Evolutionary conservation across 2,888 invertebrate species (phyloP), one percentile per base, ranked within the genome.

Genomic region (Lacanobia oleracea): DNA sequence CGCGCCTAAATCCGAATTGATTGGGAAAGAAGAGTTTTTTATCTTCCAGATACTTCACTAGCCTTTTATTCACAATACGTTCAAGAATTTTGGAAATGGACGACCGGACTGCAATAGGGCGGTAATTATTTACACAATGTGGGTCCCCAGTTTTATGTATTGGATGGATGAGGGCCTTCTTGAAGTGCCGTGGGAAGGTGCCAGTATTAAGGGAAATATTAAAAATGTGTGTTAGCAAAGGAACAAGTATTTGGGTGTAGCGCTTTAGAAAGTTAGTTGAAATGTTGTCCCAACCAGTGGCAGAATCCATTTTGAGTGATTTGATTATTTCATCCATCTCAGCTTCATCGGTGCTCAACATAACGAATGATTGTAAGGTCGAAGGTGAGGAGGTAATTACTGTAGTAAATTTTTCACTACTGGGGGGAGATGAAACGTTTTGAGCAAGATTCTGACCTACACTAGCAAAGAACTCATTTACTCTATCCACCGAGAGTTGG

Each of bases 1-100:
- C n/a, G n/a, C n/a, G n/a, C n/a, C n/a, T n/a, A n/a, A n/a, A n/a
- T n/a, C 45, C 23, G 21, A 45, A 45, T 27, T 60, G 45, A 9
- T 45, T 60, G 45, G 60, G 45, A 45, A 45, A 60, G 45, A 60
- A n/a, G n/a, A n/a, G n/a, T n/a, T n/a, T n/a, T n/a, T n/a, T n/a
- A n/a, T n/a, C n/a, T n/a, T n/a, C n/a, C n/a, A n/a, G n/a, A n/a
- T n/a, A n/a, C n/a, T n/a, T n/a, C n/a, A n/a, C n/a, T n/a, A n/a
- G n/a, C 54, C 21, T 51, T 53, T 27, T n/a, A n/a, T n/a, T n/a
- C n/a, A n/a, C n/a, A n/a, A n/a, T n/a, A n/a, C n/a, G n/a, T n/a
- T n/a, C n/a, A 1, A 53, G 23, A 23, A 53, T 23, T 53, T 54
- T 27, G 16, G 18, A 57, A n/a, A 57, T 57, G 37, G 56, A 57